Conservation (phyloP, 2,888 invertebrate species). For the Aspidapion aeneum region DNA sequence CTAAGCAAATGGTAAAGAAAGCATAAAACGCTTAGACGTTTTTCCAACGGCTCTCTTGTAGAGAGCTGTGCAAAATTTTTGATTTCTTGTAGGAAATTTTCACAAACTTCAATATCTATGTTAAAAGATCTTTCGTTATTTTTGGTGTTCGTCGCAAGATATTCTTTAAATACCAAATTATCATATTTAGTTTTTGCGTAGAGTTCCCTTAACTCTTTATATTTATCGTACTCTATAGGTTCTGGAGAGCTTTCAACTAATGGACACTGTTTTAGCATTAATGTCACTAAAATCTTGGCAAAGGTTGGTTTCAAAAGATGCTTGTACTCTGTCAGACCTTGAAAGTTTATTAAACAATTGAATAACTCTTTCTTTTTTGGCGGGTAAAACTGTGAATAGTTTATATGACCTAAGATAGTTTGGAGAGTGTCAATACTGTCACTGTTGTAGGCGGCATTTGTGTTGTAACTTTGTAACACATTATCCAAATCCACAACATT, state of each 20-base stretch:
- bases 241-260: slow-evolving; percentile 6
- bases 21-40: slow-evolving; percentile 22
- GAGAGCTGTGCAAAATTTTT: slow-evolving; percentile 18
- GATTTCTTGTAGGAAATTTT: slow-evolving; percentile 17
- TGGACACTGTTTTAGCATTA: slow-evolving; percentile 40
- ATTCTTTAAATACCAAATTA: slow-evolving; percentile 12
- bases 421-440: slow-evolving; percentile 45
- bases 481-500: slow-evolving; percentile 37
- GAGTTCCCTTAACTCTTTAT: slow-evolving; percentile 34
- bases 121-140: slow-evolving; percentile 16
- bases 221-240: slow-evolving; percentile 18
- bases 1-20: slow-evolving; percentile 27
- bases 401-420: slow-evolving; percentile 39
- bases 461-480: slow-evolving; percentile 46
- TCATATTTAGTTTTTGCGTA: slow-evolving; percentile 37
- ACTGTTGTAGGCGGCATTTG: slow-evolving; percentile 42
- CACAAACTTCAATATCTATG: slow-evolving; percentile 21
- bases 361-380: slow-evolving; percentile 29
- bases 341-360: slow-evolving; percentile 35
- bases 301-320: slow-evolving; percentile 25
- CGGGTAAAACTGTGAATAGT: slow-evolving; percentile 35
- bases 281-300: slow-evolving; percentile 35
- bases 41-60: slow-evolving; percentile 18
- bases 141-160: slow-evolving; percentile 5
- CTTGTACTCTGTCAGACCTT: slow-evolving; percentile 26